phyloP scores from a whole-genome alignment of 2,888 invertebrate genomes.

The Pheosia tremula region DNA sequence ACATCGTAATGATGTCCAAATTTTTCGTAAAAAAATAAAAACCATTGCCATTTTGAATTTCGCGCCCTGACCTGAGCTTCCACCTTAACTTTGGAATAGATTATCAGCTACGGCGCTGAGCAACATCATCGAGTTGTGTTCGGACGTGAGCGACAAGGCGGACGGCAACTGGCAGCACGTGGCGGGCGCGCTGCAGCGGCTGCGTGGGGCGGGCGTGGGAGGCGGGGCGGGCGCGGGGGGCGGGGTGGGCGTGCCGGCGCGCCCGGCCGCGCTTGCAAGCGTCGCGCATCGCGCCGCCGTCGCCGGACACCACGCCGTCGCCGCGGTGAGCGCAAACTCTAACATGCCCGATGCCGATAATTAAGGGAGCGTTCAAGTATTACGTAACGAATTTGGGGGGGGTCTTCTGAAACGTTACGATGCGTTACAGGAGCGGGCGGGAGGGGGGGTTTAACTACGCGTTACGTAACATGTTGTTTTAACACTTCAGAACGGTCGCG shows the following conservation, averaged over 20 bases:
- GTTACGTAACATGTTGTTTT: no score
- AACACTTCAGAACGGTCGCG: no score
- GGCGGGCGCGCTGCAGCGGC: slow-evolving; percentile 48
- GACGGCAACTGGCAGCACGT: slow-evolving; percentile 61
- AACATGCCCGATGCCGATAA: no score
- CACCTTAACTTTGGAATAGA: slow-evolving; percentile 36
- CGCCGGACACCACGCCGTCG: slow-evolving; percentile 58
- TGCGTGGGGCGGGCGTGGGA: slow-evolving; percentile 32
- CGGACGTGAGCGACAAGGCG: slow-evolving; percentile 50
- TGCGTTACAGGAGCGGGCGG: no score
- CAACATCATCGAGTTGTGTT: slow-evolving; percentile 67
- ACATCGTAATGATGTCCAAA: no score
- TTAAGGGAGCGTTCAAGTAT: no score
- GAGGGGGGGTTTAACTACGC: no score
- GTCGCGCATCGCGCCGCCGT: slow-evolving; percentile 59
- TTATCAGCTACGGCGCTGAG: slow-evolving; percentile 67
- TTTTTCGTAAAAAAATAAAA: no score
- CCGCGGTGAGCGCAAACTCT: slow-evolving; percentile 58
- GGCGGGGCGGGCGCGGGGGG: slow-evolving; percentile 49
- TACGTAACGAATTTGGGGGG: no score
- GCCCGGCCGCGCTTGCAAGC: slow-evolving; percentile 49
- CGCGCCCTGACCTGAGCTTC: no score
- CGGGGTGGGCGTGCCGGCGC: slow-evolving; percentile 61
- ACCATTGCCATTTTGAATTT: no score
- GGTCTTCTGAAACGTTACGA: no score